These are phyloP conservation scores for Onychostruthus taczanowskii DNA, from an alignment of 2,113 vertebrate genomes.

Conservation along the genomic window DNA sequence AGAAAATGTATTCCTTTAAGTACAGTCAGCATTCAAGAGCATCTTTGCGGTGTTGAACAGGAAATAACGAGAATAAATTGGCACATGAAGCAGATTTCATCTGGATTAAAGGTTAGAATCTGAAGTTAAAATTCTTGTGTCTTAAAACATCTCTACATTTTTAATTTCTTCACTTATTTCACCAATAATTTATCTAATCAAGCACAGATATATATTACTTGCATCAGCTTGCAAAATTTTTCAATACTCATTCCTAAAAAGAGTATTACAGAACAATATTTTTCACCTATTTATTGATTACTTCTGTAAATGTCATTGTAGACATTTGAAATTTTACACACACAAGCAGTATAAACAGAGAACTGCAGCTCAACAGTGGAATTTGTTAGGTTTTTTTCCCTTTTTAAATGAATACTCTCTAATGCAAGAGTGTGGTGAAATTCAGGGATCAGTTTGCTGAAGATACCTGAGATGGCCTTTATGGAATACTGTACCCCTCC, in stretches of 20 bases:
- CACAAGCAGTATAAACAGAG: neutral
- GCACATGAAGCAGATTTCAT: neutral
- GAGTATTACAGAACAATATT: neutral
- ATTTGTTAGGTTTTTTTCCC: rapidly evolving
- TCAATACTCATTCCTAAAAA: neutral
- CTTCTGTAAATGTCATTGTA: neutral
- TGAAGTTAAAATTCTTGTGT: neutral
- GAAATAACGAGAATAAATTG: neutral
- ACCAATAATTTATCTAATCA: neutral
- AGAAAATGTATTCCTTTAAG: neutral
- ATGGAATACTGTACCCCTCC: neutral
- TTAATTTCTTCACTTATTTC: neutral
- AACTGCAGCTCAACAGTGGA: neutral
- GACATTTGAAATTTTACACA: neutral
- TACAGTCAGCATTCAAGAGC: neutral
- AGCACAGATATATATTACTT: neutral
- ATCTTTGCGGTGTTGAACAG: neutral
- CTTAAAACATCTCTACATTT: neutral
- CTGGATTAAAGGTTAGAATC: neutral
- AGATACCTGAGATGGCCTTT: neutral
- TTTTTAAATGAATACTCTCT: neutral
- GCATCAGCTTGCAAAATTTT: neutral
- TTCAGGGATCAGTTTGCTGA: neutral
- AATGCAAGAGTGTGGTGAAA: neutral
- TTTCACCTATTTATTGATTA: neutral